Percentiles rank a stretch among this genome's conserved stretches.
Evolutionary conservation across 2,888 invertebrate species (phyloP).

Genomic region (Drosophila nr. fundita): DNA sequence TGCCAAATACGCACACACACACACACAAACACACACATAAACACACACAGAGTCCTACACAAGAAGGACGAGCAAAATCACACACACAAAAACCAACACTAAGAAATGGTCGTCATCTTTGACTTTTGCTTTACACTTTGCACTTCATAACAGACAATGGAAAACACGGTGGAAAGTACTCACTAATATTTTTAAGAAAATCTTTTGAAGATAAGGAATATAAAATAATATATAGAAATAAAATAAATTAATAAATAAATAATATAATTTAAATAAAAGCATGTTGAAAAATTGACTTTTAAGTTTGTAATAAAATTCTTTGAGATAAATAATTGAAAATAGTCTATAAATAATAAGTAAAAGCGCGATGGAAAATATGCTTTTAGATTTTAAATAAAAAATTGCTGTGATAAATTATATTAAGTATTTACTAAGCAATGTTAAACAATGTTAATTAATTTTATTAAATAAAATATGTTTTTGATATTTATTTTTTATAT

Average conservation of each 20-base stretch:
- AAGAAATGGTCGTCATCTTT: conserved; percentile 63
- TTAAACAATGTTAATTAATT: neutral
- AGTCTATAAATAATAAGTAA: neutral
- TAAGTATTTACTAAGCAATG: neutral
- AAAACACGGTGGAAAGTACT: conserved; percentile 30
- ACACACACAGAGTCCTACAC: conserved; percentile 23
- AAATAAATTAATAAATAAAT: neutral
- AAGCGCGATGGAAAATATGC: neutral
- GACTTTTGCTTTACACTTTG: conserved; percentile 74
- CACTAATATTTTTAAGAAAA: neutral
- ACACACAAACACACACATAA: conserved; percentile 15
- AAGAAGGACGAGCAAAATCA: conserved; percentile 64
- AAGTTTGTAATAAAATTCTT: neutral
- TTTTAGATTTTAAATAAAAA: neutral
- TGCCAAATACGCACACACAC: conserved; percentile 60
- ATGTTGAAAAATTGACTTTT: rapidly evolving
- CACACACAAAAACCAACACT: conserved; percentile 50
- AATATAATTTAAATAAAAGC: neutral
- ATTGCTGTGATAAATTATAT: neutral
- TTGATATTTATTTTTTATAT: neutral
- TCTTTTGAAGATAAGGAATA: neutral
- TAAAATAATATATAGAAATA: neutral
- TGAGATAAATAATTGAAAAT: neutral
- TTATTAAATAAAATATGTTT: neutral
- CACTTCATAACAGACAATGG: conserved; percentile 78